Conservation (phyloP, 2,113 vertebrate genomes). For the Amblyornis subalaris region DNA sequence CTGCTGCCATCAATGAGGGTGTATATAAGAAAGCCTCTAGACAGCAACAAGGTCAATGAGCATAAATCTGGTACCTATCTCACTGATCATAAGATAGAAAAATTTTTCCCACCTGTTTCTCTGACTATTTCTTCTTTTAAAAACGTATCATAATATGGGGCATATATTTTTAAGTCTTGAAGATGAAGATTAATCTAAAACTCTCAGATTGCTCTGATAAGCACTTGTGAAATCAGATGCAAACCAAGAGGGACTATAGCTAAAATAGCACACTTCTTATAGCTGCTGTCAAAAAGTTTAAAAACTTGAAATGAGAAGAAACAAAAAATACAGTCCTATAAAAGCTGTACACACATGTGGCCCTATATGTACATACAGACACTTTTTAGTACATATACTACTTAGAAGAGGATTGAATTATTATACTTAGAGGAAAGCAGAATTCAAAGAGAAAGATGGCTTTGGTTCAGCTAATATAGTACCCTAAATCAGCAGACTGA, state of each 20-base stretch:
- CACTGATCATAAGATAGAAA: rapidly evolving
- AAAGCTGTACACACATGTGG: not conserved
- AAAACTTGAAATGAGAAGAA: not conserved
- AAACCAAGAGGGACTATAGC: not conserved
- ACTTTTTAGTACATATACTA: not conserved
- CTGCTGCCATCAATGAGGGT: not conserved
- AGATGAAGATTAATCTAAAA: not conserved
- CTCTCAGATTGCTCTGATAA: not conserved
- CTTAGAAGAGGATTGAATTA: not conserved
- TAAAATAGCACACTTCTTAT: not conserved
- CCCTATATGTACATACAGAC: not conserved
- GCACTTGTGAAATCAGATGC: not conserved
- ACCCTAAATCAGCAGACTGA: not conserved
- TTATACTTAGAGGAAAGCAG: not conserved
- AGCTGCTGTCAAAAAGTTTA: not conserved
- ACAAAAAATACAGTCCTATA: not conserved
- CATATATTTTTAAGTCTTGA: not conserved
- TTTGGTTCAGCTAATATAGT: not conserved
- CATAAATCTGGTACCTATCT: not conserved
- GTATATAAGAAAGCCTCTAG: not conserved
- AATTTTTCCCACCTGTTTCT: not conserved
- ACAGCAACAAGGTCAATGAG: not conserved
- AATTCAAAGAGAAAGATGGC: not conserved
- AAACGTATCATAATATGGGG: not conserved
- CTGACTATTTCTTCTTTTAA: not conserved